These are phyloP conservation scores for Scophthalmus maximus DNA, from an alignment of 2,113 vertebrate genomes.

Conservation along the genomic window DNA sequence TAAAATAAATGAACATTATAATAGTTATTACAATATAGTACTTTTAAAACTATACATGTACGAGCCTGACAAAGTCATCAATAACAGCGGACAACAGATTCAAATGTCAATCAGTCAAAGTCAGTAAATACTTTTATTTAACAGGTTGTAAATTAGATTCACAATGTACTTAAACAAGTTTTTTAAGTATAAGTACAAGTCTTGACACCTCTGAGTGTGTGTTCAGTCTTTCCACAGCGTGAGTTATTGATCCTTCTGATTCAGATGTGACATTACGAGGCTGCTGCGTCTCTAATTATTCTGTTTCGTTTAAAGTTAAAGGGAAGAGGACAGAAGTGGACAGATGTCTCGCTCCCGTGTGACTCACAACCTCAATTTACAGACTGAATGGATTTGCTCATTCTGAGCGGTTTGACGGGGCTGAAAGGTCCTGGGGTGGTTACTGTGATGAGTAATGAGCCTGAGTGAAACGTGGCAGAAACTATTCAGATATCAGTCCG, in stretches of 20 bases:
- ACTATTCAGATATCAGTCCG: too few relatives aligned
- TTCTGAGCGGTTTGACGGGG: background rate
- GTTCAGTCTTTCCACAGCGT: background rate
- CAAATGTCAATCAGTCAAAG: too few relatives aligned
- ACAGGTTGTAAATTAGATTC: too few relatives aligned
- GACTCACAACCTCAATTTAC: constrained; percentile 38
- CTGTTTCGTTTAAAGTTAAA: too few relatives aligned
- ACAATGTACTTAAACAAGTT: background rate
- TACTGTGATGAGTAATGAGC: constrained; percentile 33
- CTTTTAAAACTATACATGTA: too few relatives aligned
- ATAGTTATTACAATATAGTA: too few relatives aligned
- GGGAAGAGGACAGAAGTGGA: too few relatives aligned
- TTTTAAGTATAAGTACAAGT: background rate
- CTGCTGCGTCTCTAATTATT: background rate
- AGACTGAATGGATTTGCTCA: constrained; percentile 20
- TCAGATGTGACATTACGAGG: background rate
- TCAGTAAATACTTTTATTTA: too few relatives aligned
- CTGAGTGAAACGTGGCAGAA: constrained; percentile 6
- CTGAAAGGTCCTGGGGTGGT: background rate
- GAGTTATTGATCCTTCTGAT: background rate
- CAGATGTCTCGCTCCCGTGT: too few relatives aligned
- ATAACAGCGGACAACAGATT: too few relatives aligned
- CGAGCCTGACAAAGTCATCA: too few relatives aligned
- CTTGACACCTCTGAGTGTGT: background rate
- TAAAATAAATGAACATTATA: too few relatives aligned